Conservation (phyloP, 2,888 invertebrate genomes). For the Catocala fraxini region DNA sequence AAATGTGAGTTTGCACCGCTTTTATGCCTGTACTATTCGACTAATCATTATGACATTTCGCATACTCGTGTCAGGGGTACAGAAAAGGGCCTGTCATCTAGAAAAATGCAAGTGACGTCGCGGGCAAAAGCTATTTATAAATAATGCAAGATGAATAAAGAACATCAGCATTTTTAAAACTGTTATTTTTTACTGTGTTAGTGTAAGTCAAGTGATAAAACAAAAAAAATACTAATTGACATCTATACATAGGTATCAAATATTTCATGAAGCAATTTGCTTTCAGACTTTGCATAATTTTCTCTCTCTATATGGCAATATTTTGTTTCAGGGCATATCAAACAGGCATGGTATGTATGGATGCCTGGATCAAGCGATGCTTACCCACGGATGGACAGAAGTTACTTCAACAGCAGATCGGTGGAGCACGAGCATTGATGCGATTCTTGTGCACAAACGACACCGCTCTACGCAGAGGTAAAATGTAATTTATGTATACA, state of each 20-base stretch:
- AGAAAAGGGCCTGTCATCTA: too few species aligned
- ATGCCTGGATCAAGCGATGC: slow-evolving; percentile 79
- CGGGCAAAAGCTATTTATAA: too few species aligned
- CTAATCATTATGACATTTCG: too few species aligned
- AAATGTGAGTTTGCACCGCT: too few species aligned
- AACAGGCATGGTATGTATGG: slow-evolving; percentile 81
- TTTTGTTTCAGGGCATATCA: slow-evolving; percentile 70
- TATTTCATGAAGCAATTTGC: neutral
- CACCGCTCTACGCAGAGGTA: slow-evolving; percentile 75
- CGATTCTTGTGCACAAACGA: slow-evolving; percentile 78
- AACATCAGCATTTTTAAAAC: too few species aligned
- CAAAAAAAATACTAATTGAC: too few species aligned
- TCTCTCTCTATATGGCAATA: neutral
- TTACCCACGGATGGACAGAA: slow-evolving; percentile 79
- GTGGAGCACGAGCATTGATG: slow-evolving; percentile 79
- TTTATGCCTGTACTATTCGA: too few species aligned
- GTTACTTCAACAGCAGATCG: slow-evolving; percentile 76
- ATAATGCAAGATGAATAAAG: too few species aligned
- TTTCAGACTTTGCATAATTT: neutral
- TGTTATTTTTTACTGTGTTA: too few species aligned
- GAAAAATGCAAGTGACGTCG: too few species aligned
- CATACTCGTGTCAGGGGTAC: too few species aligned
- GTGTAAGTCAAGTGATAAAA: too few species aligned
- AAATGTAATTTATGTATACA: neutral
- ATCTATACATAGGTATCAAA: neutral